Percentiles rank a stretch among this genome's conserved stretches.
Conservation (phyloP, 2,888 invertebrate genomes). For the Liopterus haemorrhoidalis region DNA sequence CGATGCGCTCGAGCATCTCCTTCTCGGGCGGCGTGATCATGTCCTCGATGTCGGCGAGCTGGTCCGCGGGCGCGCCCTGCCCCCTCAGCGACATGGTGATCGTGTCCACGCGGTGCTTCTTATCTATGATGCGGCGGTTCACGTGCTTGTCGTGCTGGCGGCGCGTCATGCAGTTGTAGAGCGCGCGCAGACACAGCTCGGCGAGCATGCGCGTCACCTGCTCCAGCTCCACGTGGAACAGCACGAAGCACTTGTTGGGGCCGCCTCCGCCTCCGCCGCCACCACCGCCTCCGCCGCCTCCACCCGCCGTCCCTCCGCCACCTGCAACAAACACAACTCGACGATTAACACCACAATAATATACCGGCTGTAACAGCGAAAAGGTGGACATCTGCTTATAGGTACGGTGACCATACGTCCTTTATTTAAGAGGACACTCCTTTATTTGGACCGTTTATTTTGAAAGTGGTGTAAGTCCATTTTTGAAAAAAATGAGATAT, state of each 20-base stretch:
- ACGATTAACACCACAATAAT: no score
- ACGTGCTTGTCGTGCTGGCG: slow-evolving; percentile 58
- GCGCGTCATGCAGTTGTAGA: slow-evolving; percentile 63
- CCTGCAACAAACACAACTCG: no score
- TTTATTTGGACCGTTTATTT: no score
- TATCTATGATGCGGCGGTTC: slow-evolving; percentile 77
- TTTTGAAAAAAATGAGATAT: no score
- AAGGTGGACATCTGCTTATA: no score
- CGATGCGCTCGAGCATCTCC: slow-evolving; percentile 66
- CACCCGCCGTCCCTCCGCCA: no score
- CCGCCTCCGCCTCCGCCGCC: no score
- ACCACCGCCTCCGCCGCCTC: no score
- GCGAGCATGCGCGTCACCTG: slow-evolving; percentile 63
- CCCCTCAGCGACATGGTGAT: slow-evolving; percentile 73
- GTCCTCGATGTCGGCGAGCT: slow-evolving; percentile 77
- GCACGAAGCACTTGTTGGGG: slow-evolving; percentile 74
- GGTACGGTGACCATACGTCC: no score
- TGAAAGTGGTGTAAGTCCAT: no score
- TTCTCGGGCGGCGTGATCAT: slow-evolving; percentile 82
- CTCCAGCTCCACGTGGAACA: slow-evolving; percentile 68
- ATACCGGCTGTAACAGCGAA: no score
- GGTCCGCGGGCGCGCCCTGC: slow-evolving; percentile 70
- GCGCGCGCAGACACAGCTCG: slow-evolving; percentile 64
- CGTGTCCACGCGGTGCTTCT: slow-evolving; percentile 77
- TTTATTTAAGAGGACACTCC: no score